phyloP scores from a whole-genome alignment of 2,113 vertebrate species.

The Apodemus speciosus region DNA sequence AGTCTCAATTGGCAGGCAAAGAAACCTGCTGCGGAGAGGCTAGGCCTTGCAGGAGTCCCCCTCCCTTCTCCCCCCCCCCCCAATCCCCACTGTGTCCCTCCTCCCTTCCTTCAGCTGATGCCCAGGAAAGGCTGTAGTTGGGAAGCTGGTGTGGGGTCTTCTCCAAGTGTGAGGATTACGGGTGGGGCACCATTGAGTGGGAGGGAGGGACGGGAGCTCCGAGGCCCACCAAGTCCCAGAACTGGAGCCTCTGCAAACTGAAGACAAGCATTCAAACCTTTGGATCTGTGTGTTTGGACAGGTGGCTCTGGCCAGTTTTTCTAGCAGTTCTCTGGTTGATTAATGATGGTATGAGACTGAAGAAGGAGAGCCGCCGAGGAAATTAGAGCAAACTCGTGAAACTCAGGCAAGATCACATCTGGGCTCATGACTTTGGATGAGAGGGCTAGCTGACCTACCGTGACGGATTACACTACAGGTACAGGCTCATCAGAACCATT shows the following conservation, averaged over 20 bases:
- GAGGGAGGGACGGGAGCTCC: too few species aligned
- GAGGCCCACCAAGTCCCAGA: background rate
- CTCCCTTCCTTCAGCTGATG: background rate
- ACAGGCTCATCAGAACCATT: too few species aligned
- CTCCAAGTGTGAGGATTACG: rapidly evolving
- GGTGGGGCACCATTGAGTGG: background rate
- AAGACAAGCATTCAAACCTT: background rate
- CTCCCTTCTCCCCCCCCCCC: background rate
- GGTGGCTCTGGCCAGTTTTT: background rate
- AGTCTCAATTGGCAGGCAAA: background rate
- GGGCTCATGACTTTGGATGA: background rate
- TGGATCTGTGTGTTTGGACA: background rate
- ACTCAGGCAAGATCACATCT: background rate
- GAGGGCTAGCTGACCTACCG: background rate
- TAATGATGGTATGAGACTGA: background rate
- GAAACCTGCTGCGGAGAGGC: background rate
- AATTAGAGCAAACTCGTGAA: background rate
- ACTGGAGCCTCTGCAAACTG: background rate
- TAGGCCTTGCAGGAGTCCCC: background rate
- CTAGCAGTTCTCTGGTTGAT: background rate
- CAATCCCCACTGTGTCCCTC: background rate
- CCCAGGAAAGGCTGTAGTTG: background rate
- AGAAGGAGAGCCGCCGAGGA: background rate
- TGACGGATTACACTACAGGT: background rate
- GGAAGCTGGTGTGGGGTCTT: rapidly evolving